Evolutionary conservation across 1,140 invertebrate genomes (phyloP), one percentile per base, ranked within the genome.

Genomic region (Drosophila truncata): DNA sequence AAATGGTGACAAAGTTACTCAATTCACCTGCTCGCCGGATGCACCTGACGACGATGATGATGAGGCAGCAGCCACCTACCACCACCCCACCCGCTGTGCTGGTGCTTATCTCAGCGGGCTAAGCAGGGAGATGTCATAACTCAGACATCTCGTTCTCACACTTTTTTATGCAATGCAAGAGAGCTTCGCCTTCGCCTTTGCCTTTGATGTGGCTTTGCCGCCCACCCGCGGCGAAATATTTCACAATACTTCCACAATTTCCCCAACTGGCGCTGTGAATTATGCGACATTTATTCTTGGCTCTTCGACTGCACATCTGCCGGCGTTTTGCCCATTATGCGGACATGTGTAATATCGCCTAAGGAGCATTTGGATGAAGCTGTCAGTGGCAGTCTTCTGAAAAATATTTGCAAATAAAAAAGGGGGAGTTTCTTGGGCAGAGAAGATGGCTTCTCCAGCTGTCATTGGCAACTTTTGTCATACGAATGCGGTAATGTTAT

Each of bases 211-310:
- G 42, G 58, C 20, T 23, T 16, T 16, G 50, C 31, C 80, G 37
- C 80, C 69, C 80, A 42, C 80, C 69, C 54, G 70, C 57, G 74
- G 80, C 50, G 41, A 33, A 23, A 3, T 42, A 70, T 44, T 69
- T 59, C 72, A 62, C 46, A 59, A 67, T 54, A 57, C 57, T 35
- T 69, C 33, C 50, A 55, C 46, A 59, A 67, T 54, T 62, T 62
- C 50, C 31, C n/a, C 52, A 29, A n/a, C 66, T 59, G 31, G n/a
- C 25, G 59, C 47, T 78, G 47, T 73, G 65, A 64, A 62, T 82
- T 82, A 82, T 82, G 80, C 42, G 52, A 69, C 59, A 64, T 44
- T 69, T 83, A 83, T 82, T 82, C 73, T 42, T 61, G 44, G 65
- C 33, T 73, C 71, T 72, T 23, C n/a, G 46, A n/a, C 49, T 64